Percentiles rank a stretch among this genome's conserved stretches.
These are phyloP conservation scores for Decapterus maruadsi DNA, from an alignment of 2,797 vertebrate species.

Conservation along the genomic window DNA sequence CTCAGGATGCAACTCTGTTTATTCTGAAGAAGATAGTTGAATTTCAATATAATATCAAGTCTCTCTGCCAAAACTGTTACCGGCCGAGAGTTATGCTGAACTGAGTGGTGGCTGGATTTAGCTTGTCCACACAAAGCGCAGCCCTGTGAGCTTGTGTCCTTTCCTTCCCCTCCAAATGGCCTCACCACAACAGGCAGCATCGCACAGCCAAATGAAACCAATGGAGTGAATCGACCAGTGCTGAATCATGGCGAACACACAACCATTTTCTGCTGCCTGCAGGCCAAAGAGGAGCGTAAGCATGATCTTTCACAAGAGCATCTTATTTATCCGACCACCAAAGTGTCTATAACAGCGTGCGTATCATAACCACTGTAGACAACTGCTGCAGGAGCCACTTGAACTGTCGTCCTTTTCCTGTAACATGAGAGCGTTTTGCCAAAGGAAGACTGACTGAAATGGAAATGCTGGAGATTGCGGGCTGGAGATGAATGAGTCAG, in stretches of 20 bases:
- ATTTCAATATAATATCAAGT: conserved; percentile 20
- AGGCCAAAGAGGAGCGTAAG: conserved; percentile 55
- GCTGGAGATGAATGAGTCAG: conserved; percentile 45
- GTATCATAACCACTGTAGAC: conserved; percentile 37
- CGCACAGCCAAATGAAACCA: conserved; percentile 66
- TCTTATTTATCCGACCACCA: conserved; percentile 38
- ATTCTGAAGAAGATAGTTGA: not conserved
- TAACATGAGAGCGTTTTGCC: conserved; percentile 31
- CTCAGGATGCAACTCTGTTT: conserved; percentile 10
- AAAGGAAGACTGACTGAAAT: conserved; percentile 59
- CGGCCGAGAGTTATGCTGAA: conserved; percentile 41
- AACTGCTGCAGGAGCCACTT: conserved; percentile 41
- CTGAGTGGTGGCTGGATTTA: conserved; percentile 35
- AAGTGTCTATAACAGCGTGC: conserved; percentile 19
- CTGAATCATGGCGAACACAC: conserved; percentile 58
- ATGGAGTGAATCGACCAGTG: conserved; percentile 61
- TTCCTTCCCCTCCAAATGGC: conserved; percentile 27
- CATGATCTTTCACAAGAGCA: conserved; percentile 25
- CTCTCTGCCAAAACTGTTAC: conserved; percentile 40
- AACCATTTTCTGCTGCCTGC: conserved; percentile 32
- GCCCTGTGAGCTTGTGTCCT: conserved; percentile 38
- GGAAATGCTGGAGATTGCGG: conserved; percentile 63
- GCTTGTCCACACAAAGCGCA: conserved; percentile 38
- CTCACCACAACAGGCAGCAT: conserved; percentile 62
- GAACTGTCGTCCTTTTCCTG: conserved; percentile 29